These are phyloP conservation scores for Bombus sylvicola DNA, from an alignment of 1,140 invertebrate species.

Conservation along the genomic window DNA sequence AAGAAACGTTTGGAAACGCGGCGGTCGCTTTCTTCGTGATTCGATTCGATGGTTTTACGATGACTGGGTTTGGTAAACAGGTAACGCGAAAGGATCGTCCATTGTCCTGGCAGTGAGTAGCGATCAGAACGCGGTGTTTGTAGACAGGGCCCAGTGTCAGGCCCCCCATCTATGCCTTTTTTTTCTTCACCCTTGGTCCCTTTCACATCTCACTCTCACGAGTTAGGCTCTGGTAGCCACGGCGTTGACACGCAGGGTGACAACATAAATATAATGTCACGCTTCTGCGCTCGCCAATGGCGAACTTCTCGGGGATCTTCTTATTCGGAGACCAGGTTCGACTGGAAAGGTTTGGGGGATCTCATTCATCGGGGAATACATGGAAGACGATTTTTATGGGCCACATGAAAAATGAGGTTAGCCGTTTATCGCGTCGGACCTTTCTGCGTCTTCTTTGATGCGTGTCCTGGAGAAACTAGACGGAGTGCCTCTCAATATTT, in stretches of 20 bases:
- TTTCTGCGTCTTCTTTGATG: slow-evolving; percentile 45
- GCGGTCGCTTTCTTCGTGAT: slow-evolving; percentile 69
- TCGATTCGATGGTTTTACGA: slow-evolving; percentile 78
- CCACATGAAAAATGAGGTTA: slow-evolving; percentile 79
- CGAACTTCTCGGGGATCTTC: slow-evolving; percentile 18
- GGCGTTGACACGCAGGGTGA: slow-evolving; percentile 79
- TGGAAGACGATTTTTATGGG: slow-evolving; percentile 71
- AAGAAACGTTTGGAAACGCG: neutral
- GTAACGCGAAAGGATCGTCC: slow-evolving; percentile 57
- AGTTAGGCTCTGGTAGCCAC: slow-evolving; percentile 55
- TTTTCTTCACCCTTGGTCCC: slow-evolving; percentile 6
- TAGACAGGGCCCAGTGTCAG: slow-evolving; percentile 72
- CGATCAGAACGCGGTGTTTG: slow-evolving; percentile 74
- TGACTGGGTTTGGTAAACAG: slow-evolving; percentile 62
- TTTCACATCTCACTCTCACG: slow-evolving; percentile 57
- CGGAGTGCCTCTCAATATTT: slow-evolving; percentile 76
- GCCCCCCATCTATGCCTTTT: slow-evolving; percentile 52
- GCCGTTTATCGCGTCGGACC: slow-evolving; percentile 56
- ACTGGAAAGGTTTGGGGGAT: slow-evolving; percentile 47
- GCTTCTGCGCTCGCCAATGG: slow-evolving; percentile 79
- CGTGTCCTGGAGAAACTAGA: slow-evolving; percentile 30
- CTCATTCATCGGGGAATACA: slow-evolving; percentile 65
- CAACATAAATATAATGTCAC: slow-evolving; percentile 83
- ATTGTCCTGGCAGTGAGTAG: slow-evolving; percentile 70
- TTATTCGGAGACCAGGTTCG: slow-evolving; percentile 10